These are phyloP conservation scores for Galendromus occidentalis DNA, from an alignment of 1,140 invertebrate genomes.

Conservation along the genomic window DNA sequence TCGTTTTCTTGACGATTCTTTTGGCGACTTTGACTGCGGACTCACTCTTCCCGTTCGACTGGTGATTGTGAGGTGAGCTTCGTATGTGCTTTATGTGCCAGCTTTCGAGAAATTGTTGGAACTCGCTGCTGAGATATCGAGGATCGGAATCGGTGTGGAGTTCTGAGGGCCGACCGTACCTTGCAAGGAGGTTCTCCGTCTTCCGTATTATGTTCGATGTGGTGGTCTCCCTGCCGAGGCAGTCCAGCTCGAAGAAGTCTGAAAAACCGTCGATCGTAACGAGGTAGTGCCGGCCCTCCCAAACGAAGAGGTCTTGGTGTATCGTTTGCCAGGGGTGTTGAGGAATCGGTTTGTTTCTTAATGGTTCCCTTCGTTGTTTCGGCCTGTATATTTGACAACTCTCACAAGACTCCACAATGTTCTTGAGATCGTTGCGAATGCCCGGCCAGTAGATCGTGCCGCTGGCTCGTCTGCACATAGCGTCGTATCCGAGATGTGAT, in stretches of 20 bases:
- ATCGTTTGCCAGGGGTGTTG: background rate
- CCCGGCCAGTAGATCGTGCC: background rate
- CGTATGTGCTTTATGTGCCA: background rate
- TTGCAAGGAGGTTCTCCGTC: background rate
- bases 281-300: background rate
- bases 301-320: background rate
- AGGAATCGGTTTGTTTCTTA: background rate
- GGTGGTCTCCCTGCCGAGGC: background rate
- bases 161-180: background rate
- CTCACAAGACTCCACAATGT: background rate
- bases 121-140: background rate
- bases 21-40: background rate
- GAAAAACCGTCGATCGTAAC: background rate
- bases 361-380: background rate
- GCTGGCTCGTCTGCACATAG: background rate
- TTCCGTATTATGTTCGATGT: background rate
- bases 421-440: background rate
- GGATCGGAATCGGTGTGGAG: background rate
- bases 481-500: background rate
- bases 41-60: background rate
- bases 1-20: background rate
- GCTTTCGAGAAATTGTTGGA: background rate
- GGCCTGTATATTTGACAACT: background rate
- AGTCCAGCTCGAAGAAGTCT: background rate
- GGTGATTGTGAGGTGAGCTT: background rate